Percentiles rank a stretch among this genome's conserved stretches.
Conservation (phyloP, 2,113 vertebrate species). For the Patagioenas fasciata region DNA sequence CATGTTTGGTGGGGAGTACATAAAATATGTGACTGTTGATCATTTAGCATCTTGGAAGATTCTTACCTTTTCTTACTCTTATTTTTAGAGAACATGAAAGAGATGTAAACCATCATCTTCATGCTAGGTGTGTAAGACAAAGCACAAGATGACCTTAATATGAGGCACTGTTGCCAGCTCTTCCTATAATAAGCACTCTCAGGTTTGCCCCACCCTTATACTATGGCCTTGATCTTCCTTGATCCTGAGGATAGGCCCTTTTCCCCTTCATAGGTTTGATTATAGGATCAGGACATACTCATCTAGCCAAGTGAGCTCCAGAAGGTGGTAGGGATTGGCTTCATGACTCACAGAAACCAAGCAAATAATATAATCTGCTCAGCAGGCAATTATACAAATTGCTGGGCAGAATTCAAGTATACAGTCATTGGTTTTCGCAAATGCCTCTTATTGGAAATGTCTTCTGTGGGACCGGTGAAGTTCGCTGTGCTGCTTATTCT, state of each 20-base stretch:
- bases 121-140: background rate
- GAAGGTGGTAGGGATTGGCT: background rate
- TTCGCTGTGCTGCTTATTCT: background rate
- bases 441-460: background rate
- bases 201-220: background rate
- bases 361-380: background rate
- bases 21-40: background rate
- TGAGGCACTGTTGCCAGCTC: background rate
- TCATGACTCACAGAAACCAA: conserved; percentile 12
- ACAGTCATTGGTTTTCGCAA: background rate
- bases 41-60: background rate
- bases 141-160: conserved; percentile 5
- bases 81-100: background rate
- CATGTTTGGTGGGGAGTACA: fast-evolving
- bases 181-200: conserved; percentile 38
- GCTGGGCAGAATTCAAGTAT: background rate
- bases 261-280: conserved; percentile 3
- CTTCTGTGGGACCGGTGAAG: background rate
- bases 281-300: conserved; percentile 30
- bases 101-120: background rate
- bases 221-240: conserved; percentile 37
- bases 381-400: conserved; percentile 31
- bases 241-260: background rate
- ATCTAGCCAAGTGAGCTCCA: background rate
- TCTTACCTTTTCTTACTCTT: background rate